Base-by-base conservation (phyloP, 2,888 invertebrate genomes). In the Dicyrtoma fusca region DNA sequence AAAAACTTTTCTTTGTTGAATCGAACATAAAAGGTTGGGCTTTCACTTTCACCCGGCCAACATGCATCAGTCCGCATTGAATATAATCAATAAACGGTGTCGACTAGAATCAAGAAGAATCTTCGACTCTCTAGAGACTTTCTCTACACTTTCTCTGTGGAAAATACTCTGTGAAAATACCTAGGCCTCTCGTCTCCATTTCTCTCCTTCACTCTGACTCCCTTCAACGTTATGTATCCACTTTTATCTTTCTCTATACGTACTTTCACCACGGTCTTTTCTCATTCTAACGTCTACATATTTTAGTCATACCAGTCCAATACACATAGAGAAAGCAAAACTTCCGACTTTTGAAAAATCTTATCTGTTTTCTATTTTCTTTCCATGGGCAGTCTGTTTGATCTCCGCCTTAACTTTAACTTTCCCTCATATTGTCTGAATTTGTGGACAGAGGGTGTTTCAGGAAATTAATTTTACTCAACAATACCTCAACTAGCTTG, bases 81-180 rank as follows among this genome's bases (percentile, higher is more conserved):
- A 49, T 47, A 47, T 47, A 64, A 64, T 64, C 64, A 64, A 64
- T 64, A 64, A 64, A 64, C 49, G 47, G 64, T 64, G 64, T 64
- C 49, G 64, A 64, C 63, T 21, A 11, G 47, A 63, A 47, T 63
- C 45, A 45, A 45, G 14, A 45, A 42, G 21, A 63, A 19, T 21
- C 42, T 63, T 45, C 63, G 1, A 21, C 21, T 44, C 25, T 64
- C 47, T 5, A 47, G 62, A 45, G 62, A 45, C 44, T 47, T 64
- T 25, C 17, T 61, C 61, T 34, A 61, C 34, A 61, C 25, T 34
- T 61, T 61, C 25, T n/a, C 25, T 49, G 11, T 49, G 49, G 49
- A 49, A 17, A 49, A 17, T 49, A 49, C 49, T 49, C 49, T n/a
- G 49, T 49, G 49, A 3, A 34, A 34, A 34, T 34, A 34, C 34